Percentiles rank a stretch among this genome's conserved stretches.
These are phyloP conservation scores for Medauroidea extradentata DNA, from an alignment of 1,140 invertebrate species.

Conservation along the genomic window DNA sequence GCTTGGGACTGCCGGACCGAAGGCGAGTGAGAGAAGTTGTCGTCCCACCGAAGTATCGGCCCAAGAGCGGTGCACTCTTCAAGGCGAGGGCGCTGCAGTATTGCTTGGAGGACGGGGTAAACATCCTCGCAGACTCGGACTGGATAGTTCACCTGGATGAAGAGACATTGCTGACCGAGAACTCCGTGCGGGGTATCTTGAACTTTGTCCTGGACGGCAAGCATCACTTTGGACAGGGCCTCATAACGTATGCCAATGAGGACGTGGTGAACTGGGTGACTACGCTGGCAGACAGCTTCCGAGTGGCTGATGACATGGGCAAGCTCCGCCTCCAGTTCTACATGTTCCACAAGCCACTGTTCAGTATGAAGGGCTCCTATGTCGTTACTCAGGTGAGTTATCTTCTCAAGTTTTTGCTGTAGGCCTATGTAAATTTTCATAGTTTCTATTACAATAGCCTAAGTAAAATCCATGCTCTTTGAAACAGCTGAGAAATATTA, in stretches of 20 bases:
- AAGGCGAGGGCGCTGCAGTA: constrained; percentile 95
- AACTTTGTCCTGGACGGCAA: constrained; percentile 95
- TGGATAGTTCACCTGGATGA: constrained; percentile 99
- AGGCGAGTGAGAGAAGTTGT: constrained; percentile 75
- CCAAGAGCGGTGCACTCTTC: constrained; percentile 87
- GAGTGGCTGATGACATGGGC: constrained; percentile 96
- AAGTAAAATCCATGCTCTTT: no score
- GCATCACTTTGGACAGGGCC: constrained; percentile 94
- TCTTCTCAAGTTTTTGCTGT: no score
- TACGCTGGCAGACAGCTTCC: constrained; percentile 92
- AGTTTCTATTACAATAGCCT: no score
- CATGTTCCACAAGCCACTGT: constrained; percentile 90
- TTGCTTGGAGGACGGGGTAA: constrained; percentile 87
- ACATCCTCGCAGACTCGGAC: constrained; percentile 82
- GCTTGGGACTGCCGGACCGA: constrained; percentile 66
- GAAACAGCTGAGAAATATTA: no score
- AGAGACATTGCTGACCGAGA: constrained; percentile 92
- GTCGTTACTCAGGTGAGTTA: constrained; percentile 80
- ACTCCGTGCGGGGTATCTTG: constrained; percentile 84
- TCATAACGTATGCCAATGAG: constrained; percentile 97
- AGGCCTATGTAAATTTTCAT: no score
- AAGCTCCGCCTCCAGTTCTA: constrained; percentile 91
- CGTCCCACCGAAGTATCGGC: constrained; percentile 79
- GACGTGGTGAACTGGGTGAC: constrained; percentile 96
- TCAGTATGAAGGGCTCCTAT: constrained; percentile 97